A percentile compares a stretch with the other conserved stretches of the same genome.
Conservation (phyloP, 2,113 vertebrate genomes). For the Anser brachyrhynchus region DNA sequence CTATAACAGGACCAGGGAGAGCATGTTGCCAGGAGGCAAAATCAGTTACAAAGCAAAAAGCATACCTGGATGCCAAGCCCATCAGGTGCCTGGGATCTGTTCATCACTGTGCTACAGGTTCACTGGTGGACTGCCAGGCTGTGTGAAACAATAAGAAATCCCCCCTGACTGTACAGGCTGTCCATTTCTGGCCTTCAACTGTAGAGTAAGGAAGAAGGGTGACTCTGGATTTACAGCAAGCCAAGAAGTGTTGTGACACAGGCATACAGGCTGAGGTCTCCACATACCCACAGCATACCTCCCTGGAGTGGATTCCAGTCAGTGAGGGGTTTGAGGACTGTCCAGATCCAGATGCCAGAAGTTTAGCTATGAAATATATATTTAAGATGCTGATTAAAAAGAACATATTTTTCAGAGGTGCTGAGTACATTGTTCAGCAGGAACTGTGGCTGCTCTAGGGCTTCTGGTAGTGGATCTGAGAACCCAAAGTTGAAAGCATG, state of each 20-base stretch:
- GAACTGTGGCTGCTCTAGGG: not conserved
- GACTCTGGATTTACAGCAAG: not conserved
- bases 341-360: not conserved
- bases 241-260: not conserved
- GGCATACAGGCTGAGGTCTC: not conserved
- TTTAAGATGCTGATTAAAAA: slow-evolving; percentile 5
- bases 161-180: not conserved
- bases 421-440: not conserved
- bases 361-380: not conserved
- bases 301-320: not conserved
- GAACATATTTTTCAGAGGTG: not conserved
- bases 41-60: not conserved
- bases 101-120: not conserved
- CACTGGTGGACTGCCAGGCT: not conserved
- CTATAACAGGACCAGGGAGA: not conserved
- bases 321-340: not conserved
- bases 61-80: not conserved
- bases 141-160: not conserved
- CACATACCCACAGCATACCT: not conserved
- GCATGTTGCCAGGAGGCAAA: not conserved
- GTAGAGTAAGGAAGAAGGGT: not conserved
- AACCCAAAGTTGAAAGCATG: not conserved
- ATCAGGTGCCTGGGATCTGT: not conserved
- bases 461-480: slow-evolving; percentile 31
- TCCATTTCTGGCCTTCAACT: not conserved